Conservation (phyloP, 1,140 invertebrate genomes). For the Drosophila cardini region DNA sequence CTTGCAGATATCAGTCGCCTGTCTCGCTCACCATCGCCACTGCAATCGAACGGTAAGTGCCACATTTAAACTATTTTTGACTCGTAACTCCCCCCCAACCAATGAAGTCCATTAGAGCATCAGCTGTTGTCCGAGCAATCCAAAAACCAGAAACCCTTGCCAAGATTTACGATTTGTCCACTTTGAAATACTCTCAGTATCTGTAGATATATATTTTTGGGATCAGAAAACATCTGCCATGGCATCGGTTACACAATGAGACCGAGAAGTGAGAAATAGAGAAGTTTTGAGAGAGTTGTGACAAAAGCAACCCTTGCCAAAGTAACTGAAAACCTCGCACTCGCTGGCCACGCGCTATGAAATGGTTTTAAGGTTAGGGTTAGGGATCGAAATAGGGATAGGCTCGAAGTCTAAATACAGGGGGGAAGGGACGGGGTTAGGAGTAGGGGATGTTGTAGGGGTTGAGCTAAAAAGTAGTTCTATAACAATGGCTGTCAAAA, state of each 20-base stretch:
- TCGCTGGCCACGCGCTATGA: slow-evolving; percentile 68
- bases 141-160: slow-evolving; percentile 10
- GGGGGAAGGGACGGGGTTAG: slow-evolving; percentile 9
- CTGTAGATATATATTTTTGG: slow-evolving; percentile 20
- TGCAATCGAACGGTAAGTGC: slow-evolving; percentile 84
- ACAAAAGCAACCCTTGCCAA: slow-evolving; percentile 65
- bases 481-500: slow-evolving; percentile 70
- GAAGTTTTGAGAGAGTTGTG: neutral
- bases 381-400: slow-evolving; percentile 36
- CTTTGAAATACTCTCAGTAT: slow-evolving; percentile 37
- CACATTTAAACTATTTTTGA: slow-evolving; percentile 7
- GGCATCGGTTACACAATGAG: slow-evolving; percentile 75
- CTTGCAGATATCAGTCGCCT: slow-evolving; percentile 84
- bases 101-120: slow-evolving; percentile 41
- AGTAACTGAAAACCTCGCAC: slow-evolving; percentile 19
- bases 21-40: slow-evolving; percentile 80
- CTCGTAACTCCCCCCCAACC: neutral
- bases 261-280: slow-evolving; percentile 28
- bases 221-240: slow-evolving; percentile 71
- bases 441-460: slow-evolving; percentile 14
- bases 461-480: neutral
- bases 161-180: slow-evolving; percentile 83
- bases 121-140: slow-evolving; percentile 74
- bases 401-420: slow-evolving; percentile 8
- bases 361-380: slow-evolving; percentile 11